phyloP scores from a whole-genome alignment of 2,797 vertebrate genomes.

The Spheniscus humboldti region DNA sequence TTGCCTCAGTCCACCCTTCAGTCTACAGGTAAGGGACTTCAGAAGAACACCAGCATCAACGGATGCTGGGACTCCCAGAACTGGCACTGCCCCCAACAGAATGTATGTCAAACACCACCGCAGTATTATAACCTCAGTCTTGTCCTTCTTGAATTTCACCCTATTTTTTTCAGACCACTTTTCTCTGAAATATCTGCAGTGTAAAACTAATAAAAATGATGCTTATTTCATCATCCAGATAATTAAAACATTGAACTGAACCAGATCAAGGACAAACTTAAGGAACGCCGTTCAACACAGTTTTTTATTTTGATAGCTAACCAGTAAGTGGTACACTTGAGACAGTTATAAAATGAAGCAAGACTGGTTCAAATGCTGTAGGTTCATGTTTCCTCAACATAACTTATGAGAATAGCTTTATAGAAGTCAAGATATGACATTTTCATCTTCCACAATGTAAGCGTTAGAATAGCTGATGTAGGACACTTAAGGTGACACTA shows the following conservation, averaged over 20 bases:
- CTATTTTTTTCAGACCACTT: neutral
- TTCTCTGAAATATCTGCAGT: neutral
- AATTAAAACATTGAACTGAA: constrained; percentile 56
- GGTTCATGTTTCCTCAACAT: neutral
- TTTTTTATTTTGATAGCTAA: neutral
- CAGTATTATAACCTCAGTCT: neutral
- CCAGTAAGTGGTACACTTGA: neutral
- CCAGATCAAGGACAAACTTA: constrained; percentile 56
- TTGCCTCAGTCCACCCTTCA: neutral
- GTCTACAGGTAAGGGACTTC: neutral
- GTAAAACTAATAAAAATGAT: constrained; percentile 4
- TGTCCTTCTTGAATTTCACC: neutral
- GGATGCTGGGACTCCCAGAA: neutral
- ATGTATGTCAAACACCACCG: neutral
- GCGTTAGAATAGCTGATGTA: neutral
- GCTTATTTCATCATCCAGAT: constrained; percentile 34
- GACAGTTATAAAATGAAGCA: neutral
- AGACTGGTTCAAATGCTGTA: neutral
- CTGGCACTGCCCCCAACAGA: neutral
- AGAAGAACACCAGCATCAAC: neutral
- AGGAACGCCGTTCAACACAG: neutral
- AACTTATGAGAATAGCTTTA: neutral
- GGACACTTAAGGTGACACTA: neutral
- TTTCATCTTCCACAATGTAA: neutral
- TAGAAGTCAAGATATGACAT: neutral